Evolutionary conservation across 2,888 invertebrate species (phyloP).

Genomic region (Chrysolina oricalcia): DNA sequence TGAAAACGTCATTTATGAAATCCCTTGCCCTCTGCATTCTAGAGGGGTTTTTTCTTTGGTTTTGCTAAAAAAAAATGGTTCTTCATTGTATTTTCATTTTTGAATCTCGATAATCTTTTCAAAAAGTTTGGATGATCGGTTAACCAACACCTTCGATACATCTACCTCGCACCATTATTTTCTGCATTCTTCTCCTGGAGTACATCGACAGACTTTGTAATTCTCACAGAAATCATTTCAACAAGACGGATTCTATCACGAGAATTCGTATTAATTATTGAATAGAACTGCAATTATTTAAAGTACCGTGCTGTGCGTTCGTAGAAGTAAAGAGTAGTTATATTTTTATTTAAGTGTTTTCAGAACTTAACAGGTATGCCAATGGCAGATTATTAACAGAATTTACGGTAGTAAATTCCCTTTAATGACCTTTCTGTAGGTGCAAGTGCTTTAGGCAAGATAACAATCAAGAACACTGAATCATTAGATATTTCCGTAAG

Average conservation of each 20-base stretch:
- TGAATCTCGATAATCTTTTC: too few species aligned
- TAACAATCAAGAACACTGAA: neutral
- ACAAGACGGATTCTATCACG: neutral
- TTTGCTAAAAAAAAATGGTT: too few species aligned
- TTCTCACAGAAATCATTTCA: neutral
- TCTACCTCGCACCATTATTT: too few species aligned
- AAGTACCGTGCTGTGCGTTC: neutral
- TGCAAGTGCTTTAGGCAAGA: neutral
- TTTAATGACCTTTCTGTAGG: neutral
- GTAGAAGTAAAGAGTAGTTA: neutral
- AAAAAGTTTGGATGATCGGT: too few species aligned
- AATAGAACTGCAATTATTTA: neutral
- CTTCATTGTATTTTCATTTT: too few species aligned
- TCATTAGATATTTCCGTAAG: neutral
- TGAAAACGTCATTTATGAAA: too few species aligned
- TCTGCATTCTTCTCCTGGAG: neutral
- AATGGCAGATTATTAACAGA: neutral
- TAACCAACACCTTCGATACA: too few species aligned
- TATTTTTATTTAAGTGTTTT: neutral
- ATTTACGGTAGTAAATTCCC: neutral
- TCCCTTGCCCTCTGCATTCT: too few species aligned
- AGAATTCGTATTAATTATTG: neutral
- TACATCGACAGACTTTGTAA: neutral
- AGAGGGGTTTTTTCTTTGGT: too few species aligned
- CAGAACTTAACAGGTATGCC: neutral